Evolutionary conservation across 2,113 vertebrate species (phyloP), one percentile per base, ranked within the genome.

Genomic region (Lepus timidus): DNA sequence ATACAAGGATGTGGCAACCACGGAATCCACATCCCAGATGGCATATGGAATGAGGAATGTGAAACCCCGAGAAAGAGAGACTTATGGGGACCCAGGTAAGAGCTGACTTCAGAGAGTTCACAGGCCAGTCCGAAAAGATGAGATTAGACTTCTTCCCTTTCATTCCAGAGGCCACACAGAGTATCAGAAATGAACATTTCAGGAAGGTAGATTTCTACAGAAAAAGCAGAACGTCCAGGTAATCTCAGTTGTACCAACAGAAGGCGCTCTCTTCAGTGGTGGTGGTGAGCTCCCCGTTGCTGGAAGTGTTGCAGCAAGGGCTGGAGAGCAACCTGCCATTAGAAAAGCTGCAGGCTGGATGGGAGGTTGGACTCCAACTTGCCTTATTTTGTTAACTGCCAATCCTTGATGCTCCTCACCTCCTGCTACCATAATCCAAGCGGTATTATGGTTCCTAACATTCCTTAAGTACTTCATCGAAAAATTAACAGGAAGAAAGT

Each of bases 401-500:
- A 76, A 27, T 89, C n/a, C 52, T 79, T 85, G 12, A 19, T 25
- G 64, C 3, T 51, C 74, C 71, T 88, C 16, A 92, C 12, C 70
- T 88, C 23, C 49, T 33, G 78, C 29, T 16, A 85, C 31, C 93
- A 22, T 64, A 84, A 88, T 67, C n/a, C 4, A 39, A 90, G 49
- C 61, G 27, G 12, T 64, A 4, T 86, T 76, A 73, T 5, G 31
- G 5, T 88, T 92, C 65, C 91, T 88, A 70, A 67, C 36, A 85
- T 7, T 81, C 31, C 79, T 64, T 79, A n/a, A 92, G 75, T 7
- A 95, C 13, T 61, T n/a, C 23, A 51, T 3, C 58, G 23, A 94
- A 68, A 93, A 73, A 80, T 25, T 73, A 71, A 93, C n/a, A 70
- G 44, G 36, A 87, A 73, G 49, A 87, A 81, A 83, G 76, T 81